Conservation (phyloP, 2,797 vertebrate genomes). For the Telmatherina bonti region DNA sequence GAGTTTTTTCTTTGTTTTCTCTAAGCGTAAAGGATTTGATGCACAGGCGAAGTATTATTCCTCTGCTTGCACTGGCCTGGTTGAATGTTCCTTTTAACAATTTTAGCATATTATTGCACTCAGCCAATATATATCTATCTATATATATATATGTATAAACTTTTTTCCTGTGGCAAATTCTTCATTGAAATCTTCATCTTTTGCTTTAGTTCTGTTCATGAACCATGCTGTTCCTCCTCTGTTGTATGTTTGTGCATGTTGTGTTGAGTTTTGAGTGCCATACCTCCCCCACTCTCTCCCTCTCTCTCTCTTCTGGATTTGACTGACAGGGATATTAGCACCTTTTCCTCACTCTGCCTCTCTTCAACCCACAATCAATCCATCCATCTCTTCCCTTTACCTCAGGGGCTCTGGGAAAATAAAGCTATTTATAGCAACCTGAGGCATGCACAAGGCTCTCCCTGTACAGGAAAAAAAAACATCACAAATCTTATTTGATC, state of each 20-base stretch:
- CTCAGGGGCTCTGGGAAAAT: constrained; percentile 51
- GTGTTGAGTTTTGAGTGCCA: not conserved
- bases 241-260: not conserved
- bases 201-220: constrained; percentile 18
- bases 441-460: constrained; percentile 30
- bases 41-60: not conserved
- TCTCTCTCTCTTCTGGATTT: constrained; percentile 20
- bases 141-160: not conserved
- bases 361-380: constrained; percentile 58
- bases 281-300: not conserved
- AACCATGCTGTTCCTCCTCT: constrained; percentile 3
- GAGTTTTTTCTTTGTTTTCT: not conserved
- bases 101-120: not conserved
- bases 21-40: not conserved
- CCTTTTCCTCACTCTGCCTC: constrained; percentile 46
- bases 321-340: constrained; percentile 75
- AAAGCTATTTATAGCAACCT: constrained; percentile 68
- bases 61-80: not conserved
- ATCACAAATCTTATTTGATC: not conserved
- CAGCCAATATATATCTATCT: rapidly evolving
- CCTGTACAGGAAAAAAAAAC: not conserved
- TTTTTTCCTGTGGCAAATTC: not conserved
- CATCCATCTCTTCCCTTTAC: constrained; percentile 45
- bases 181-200: constrained; percentile 11
- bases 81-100: not conserved